Conservation (phyloP, 2,888 invertebrate genomes). For the Leucania comma region DNA sequence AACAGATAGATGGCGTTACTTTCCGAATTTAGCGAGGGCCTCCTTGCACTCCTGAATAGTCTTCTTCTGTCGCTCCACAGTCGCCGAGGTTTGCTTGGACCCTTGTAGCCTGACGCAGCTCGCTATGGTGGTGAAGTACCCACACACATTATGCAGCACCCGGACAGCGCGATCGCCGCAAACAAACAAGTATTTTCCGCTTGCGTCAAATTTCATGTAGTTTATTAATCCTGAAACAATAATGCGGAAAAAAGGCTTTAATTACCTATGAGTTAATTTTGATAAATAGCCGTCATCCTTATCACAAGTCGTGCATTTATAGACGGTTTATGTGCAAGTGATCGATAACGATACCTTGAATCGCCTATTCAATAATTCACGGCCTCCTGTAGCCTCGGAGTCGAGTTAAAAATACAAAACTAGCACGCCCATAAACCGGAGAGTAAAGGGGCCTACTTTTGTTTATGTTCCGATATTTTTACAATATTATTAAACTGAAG, state of each 20-base stretch:
- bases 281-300: constrained; percentile 47
- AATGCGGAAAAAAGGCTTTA: constrained; percentile 28
- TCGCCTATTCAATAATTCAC: constrained; percentile 65
- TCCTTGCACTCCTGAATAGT: constrained; percentile 92
- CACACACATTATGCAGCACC: constrained; percentile 94
- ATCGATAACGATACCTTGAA: constrained; percentile 66
- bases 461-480: constrained; percentile 16
- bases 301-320: constrained; percentile 52
- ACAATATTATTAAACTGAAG: no score
- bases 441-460: constrained; percentile 26
- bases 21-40: constrained; percentile 82
- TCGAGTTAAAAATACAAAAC: constrained; percentile 61
- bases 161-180: constrained; percentile 94
- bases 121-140: constrained; percentile 82
- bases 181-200: constrained; percentile 93
- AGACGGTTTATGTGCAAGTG: constrained; percentile 53
- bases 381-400: constrained; percentile 61
- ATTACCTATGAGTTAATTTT: constrained; percentile 32
- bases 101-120: constrained; percentile 86
- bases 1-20: constrained; percentile 66
- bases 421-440: constrained; percentile 41
- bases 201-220: constrained; percentile 93
- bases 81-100: constrained; percentile 92
- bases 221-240: constrained; percentile 92
- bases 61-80: constrained; percentile 94